A percentile compares a stretch with the other conserved stretches of the same genome.
Evolutionary conservation across 1,140 invertebrate species (phyloP).

Genomic region (Brachionus paranguensis): DNA sequence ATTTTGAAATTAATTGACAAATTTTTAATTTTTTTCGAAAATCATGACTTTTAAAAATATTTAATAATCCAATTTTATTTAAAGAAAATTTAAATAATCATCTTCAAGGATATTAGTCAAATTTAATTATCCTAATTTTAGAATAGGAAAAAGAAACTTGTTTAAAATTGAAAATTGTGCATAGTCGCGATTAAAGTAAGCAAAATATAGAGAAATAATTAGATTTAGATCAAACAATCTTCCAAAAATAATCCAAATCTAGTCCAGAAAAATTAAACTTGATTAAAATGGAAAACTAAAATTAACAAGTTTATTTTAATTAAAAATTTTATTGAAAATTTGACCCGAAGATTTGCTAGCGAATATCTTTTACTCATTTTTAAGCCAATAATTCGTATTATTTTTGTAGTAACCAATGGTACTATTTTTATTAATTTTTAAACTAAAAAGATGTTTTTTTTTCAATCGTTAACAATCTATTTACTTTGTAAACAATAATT

Average conservation of each 20-base stretch:
- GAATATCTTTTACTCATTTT: neutral
- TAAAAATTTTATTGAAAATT: neutral
- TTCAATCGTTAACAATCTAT: constrained; percentile 15
- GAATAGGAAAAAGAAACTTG: too few relatives aligned
- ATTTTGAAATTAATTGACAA: too few relatives aligned
- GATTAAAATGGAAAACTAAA: neutral
- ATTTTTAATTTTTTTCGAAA: too few relatives aligned
- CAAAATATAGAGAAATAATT: neutral
- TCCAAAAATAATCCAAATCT: neutral
- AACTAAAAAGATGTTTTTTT: neutral
- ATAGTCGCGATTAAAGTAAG: too few relatives aligned
- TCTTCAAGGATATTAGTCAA: too few relatives aligned
- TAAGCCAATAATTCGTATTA: neutral
- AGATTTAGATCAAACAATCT: neutral
- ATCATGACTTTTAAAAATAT: too few relatives aligned
- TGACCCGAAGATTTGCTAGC: neutral
- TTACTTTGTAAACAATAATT: constrained; percentile 32
- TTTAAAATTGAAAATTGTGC: too few relatives aligned
- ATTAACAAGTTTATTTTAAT: neutral
- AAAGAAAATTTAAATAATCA: too few relatives aligned
- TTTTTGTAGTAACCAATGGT: neutral
- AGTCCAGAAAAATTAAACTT: neutral
- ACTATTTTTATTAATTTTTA: constrained; percentile 3
- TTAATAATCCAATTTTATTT: too few relatives aligned
- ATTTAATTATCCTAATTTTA: too few relatives aligned